Evolutionary conservation across 2,797 vertebrate genomes (phyloP), one percentile per base, ranked within the genome.

Genomic region (Ctenochaetus hawaiiensis): DNA sequence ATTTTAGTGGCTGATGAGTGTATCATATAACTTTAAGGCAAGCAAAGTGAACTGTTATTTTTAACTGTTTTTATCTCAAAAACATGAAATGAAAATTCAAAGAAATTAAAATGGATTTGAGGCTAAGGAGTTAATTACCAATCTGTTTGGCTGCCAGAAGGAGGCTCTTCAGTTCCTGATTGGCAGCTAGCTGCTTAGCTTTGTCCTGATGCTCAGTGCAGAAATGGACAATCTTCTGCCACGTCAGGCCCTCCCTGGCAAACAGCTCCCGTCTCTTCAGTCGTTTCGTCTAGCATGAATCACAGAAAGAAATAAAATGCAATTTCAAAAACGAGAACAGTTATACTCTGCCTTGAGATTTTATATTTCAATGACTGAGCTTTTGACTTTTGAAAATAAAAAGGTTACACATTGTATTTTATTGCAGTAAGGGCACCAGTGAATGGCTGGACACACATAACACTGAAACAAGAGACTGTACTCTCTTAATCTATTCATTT

Each of bases 121-220:
- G 61, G 66, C 17, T 57, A 61, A 80, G 13, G 63, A 83, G 66
- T 81, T 77, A 72, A 86, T 85, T 96, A 99, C 98, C 97, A 70
- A 99, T 98, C 89, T 97, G 96, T 92, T 95, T 98, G 89, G 98
- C 97, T 89, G 97, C 96, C 84, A 95, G 94, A 59, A 99, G 94
- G 89, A 99, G 91, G 82, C 90, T 94, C 94, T 94, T 98, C 92
- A 99, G 94, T 79, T 98, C 96, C 83, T 95, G 93, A 83, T 93
- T 95, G 84, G 96, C 92, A 74, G 85, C 89, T 78, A 95, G 95
- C 69, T 95, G 95, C 79, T 96, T 91, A 79, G 87, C 96, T 90
- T 96, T 96, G 86, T 96, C 95, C 87, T 96, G 89, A 86, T 96
- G 95, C 80, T 97, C 96, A 52, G 94, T 94, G 91, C 97, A 95